Base-by-base conservation (phyloP, 1,140 invertebrate species). In the Holotrichia oblita region DNA sequence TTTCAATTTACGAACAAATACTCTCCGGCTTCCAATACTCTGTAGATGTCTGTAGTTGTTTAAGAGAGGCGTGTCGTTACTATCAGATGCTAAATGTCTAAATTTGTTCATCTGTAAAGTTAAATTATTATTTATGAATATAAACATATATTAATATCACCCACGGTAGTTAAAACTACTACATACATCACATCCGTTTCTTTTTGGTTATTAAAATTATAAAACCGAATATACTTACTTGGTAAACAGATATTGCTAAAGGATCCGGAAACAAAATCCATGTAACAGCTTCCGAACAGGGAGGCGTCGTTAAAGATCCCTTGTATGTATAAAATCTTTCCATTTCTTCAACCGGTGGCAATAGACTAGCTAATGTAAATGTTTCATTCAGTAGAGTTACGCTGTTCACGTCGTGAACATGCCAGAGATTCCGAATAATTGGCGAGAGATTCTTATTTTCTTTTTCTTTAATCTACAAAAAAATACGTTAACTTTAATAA, bases 291-390 rank as follows among this genome's bases (percentile, higher is more conserved):
- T 99, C 97, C 59, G 91, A 93, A 83, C 95, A 97, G 7, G 97
- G 96, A 2, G 97, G 96, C 0, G 96, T 98, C n/a, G 97, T 99
- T 44, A 99, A 88, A 0, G 96, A 97, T 3, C 97, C 97, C 80
- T 91, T 91, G 86, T 98, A 98, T 0, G 94, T 96, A 89, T 95
- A 98, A 88, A 91, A 95, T 55, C 91, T 87, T 81, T 91, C 89
- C 41, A 86, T 86, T 82, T 89, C 85, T 1, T 77, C 40, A 48
- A 87, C 85, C 22, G 82, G 82, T 3, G 89, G 88, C 77, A 91
- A 81, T 9, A 92, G 81, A 2, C 90, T 91, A 0, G 90, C 87
- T 6, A 93, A 84, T 20, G 90, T 89, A 81, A 93, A 89, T 7
- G 91, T 90, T 8, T 89, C 87, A 22, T 91, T 90, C 24, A 93